Evolutionary conservation across 2,888 invertebrate species (phyloP).

Genomic region (Mycalesis mineus): DNA sequence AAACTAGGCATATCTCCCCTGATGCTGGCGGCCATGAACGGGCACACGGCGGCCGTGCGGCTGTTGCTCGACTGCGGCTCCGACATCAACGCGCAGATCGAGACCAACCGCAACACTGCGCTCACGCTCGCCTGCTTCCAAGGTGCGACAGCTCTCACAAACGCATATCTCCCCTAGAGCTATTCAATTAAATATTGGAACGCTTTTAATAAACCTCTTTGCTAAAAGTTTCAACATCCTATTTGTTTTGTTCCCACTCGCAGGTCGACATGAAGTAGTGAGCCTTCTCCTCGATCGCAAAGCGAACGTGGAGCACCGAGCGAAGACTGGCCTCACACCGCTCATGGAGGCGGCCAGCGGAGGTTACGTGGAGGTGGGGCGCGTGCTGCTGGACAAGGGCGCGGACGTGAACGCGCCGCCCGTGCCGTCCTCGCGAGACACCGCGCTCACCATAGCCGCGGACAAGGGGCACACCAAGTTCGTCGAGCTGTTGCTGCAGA

Average conservation of each 20-base stretch:
- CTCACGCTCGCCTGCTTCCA: slow-evolving; percentile 99
- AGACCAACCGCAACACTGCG: slow-evolving; percentile 99
- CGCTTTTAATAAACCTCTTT: too few species aligned
- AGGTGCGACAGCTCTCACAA: slow-evolving; percentile 70
- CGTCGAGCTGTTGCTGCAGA: slow-evolving; percentile 87
- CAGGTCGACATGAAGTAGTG: slow-evolving; percentile 95
- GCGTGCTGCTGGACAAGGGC: slow-evolving; percentile 95
- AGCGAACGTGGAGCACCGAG: slow-evolving; percentile 99
- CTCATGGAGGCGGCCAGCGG: slow-evolving; percentile 99
- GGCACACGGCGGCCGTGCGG: slow-evolving; percentile 91
- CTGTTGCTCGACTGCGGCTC: slow-evolving; percentile 97
- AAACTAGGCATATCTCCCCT: slow-evolving; percentile 98
- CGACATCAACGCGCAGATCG: slow-evolving; percentile 99
- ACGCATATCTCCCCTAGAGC: not conserved
- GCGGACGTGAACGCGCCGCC: slow-evolving; percentile 99
- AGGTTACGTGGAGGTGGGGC: slow-evolving; percentile 98
- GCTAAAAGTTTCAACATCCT: too few species aligned
- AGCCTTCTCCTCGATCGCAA: slow-evolving; percentile 96
- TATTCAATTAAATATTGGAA: too few species aligned
- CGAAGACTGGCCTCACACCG: slow-evolving; percentile 99
- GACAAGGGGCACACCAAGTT: slow-evolving; percentile 99
- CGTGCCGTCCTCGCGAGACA: slow-evolving; percentile 98
- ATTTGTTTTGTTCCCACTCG: not conserved
- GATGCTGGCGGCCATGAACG: slow-evolving; percentile 99
- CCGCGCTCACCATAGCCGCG: slow-evolving; percentile 99